Evolutionary conservation across 2,797 vertebrate species (phyloP).

Genomic region (Psittacula derbiana): DNA sequence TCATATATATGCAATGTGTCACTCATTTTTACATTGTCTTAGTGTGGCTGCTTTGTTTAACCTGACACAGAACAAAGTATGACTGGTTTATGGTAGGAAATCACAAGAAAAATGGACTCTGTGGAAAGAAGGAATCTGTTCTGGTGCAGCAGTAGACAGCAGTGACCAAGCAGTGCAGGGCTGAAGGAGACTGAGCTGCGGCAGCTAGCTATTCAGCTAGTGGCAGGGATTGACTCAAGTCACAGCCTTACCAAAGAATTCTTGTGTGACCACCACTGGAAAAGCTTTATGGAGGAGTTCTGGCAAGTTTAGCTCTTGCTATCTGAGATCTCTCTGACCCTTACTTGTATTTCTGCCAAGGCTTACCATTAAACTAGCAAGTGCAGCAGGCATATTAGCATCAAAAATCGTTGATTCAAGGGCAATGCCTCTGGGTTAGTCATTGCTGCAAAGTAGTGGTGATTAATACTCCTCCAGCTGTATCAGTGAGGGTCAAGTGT

Average conservation of each 20-base stretch:
- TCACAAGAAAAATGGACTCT: not conserved
- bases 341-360: not conserved
- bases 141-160: not conserved
- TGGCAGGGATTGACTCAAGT: rapidly evolving
- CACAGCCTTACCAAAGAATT: not conserved
- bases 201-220: not conserved
- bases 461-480: not conserved
- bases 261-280: not conserved
- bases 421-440: not conserved
- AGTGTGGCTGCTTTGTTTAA: not conserved
- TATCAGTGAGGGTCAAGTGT: not conserved
- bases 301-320: not conserved
- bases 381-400: not conserved
- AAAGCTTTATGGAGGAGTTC: not conserved
- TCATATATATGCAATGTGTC: not conserved
- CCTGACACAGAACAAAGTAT: not conserved
- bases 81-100: conserved; percentile 27
- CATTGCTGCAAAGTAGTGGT: not conserved
- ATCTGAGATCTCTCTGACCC: not conserved
- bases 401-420: not conserved
- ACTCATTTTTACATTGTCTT: not conserved
- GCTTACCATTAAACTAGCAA: not conserved
- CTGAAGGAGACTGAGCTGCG: not conserved
- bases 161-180: not conserved
- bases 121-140: not conserved